Base-by-base conservation (phyloP, 1,140 invertebrate species). In the Globodera ellingtonae region DNA sequence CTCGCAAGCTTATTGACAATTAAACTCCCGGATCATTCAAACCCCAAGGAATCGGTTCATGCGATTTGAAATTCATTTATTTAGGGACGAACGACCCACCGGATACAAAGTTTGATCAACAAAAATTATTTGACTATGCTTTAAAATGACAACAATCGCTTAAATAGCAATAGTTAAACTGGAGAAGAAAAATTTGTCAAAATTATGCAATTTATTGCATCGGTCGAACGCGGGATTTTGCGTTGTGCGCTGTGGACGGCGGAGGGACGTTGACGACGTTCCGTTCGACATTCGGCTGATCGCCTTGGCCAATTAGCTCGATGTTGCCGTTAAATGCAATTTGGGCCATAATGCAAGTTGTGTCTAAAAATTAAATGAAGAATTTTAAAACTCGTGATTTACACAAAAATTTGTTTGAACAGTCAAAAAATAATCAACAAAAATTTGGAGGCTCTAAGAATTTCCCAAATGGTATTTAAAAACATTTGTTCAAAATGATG, bases 261-360 rank as follows among this genome's bases (percentile, higher is more conserved):
- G 52, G n/a, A 9, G 48, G 35, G 35, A 35, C 65, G 18, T 48
- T 59, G 44, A 65, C 74, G 47, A 48, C 75, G 46, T 67, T 62
- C 67, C 21, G n/a, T 67, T 69, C n/a, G 59, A 9, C 13, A 47
- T 59, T 59, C 15, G 2, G 56, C 10, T 59, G 56, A 59, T 59
- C 56, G 9, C 10, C 18, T 18, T 59, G 56, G 56, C 56, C 56
- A 59, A 59, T 77, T 35, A 77, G 47, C 46, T 77, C 75, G 47
- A 77, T 77, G 62, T 77, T 77, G n/a, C 75, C 75, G 5, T 77
- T 77, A 66, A 77, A 67, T 24, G 67, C 46, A 46, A 77, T 67
- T 47, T 77, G 75, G 9, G 75, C 46, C 13, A 77, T 47, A 59
- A 77, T n/a, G 46, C 56, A 67, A 35, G 21, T 69, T n/a, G 24